Base-by-base conservation (phyloP, 2,888 invertebrate genomes). In the Dicyrtoma fusca region DNA sequence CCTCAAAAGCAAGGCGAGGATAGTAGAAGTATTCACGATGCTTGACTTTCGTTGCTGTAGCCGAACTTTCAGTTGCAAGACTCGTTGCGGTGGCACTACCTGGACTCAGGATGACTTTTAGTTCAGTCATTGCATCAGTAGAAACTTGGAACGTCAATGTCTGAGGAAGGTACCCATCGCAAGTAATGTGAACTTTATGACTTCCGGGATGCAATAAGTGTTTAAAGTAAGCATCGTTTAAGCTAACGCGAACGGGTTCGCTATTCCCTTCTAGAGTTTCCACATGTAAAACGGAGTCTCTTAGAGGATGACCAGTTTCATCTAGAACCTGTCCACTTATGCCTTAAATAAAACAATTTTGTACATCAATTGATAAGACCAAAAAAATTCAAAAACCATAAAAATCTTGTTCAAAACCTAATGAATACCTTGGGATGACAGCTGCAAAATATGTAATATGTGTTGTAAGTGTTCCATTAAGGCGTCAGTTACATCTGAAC, bases 311-410 rank as follows among this genome's bases (percentile, higher is more conserved):
- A 0, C 88, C 88, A 8, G 86, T 82, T 1, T 85, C 86, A 82
- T 92, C 90, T 72, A 86, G 85, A 0, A 97, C 87, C 80, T 87
- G 88, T 0, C 94, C 94, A 66, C 86, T 85, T 1, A 92, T 85
- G 61, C 94, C 91, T 88, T 81, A 59, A 81, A 76, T 5, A 34
- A 34, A 34, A 34, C 8, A 53, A 72, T 14, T 19, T 3, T 8
- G 45, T 45, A 5, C 34, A 34, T 34, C 8, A 34, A 34, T 34
- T 34, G 34, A 34, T 5, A 34, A 5, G 4, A 34, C 4, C 34
- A 34, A 34, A 34, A 34, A 34, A 10, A 68, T 53, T 49, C 19
- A n/a, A n/a, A 59, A 59, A 5, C 11, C 42, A 8, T 25, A 70
- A 71, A 17, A 26, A 44, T 34, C 11, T 53, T 55, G 1, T 47